These are phyloP conservation scores for Numenius phaeopus DNA, from an alignment of 2,797 vertebrate species.

Conservation along the genomic window DNA sequence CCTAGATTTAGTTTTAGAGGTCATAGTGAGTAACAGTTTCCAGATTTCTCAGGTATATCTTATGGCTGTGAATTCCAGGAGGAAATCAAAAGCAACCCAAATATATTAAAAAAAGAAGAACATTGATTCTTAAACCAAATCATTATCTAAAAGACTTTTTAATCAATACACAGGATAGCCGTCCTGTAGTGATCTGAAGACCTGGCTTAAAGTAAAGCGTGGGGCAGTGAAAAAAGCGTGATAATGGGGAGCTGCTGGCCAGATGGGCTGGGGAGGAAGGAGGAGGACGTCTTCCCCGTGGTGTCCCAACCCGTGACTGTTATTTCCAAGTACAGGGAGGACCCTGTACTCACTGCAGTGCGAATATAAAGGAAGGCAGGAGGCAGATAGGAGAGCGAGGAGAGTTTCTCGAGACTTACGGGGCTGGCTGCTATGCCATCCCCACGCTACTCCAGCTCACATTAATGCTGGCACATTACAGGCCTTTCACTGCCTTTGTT, in stretches of 20 bases:
- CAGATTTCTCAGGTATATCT: background rate
- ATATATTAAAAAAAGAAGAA: background rate
- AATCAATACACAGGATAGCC: rapidly evolving
- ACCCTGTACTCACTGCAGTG: background rate
- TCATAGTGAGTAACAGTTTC: background rate
- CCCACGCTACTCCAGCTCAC: background rate
- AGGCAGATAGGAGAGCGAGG: background rate
- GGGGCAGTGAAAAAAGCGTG: background rate
- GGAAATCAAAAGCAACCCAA: background rate
- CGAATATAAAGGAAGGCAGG: background rate
- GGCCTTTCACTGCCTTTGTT: slow-evolving; percentile 3
- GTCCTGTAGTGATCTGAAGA: background rate
- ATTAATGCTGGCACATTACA: background rate
- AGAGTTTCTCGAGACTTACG: rapidly evolving
- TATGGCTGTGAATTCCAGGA: background rate
- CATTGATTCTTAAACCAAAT: background rate
- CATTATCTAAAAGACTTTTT: background rate
- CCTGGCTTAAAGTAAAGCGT: background rate
- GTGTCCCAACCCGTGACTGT: background rate
- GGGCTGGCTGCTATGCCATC: background rate
- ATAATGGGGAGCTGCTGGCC: background rate
- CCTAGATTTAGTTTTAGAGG: background rate
- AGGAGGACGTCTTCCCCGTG: background rate
- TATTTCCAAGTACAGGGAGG: background rate
- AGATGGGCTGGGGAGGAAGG: background rate